Evolutionary conservation across 1,140 invertebrate genomes (phyloP).

Genomic region (Trinorchestia longiramus): DNA sequence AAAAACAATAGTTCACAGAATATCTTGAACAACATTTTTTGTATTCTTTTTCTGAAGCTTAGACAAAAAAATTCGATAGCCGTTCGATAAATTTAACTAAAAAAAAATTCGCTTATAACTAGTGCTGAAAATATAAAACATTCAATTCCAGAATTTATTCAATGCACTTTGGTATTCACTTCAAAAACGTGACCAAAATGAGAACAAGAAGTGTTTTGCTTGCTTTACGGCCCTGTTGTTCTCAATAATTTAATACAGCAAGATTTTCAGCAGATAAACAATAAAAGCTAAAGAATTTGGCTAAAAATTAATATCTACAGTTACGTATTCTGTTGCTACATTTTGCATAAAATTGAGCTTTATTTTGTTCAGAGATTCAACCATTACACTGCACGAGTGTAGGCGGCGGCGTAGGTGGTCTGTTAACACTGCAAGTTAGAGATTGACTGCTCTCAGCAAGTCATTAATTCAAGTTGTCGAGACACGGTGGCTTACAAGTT

Average conservation of each 20-base stretch:
- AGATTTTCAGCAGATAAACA: not conserved
- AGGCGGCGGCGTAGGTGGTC: not conserved
- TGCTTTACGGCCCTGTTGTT: not conserved
- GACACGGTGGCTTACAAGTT: not conserved
- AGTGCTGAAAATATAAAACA: not conserved
- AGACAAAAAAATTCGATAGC: not conserved
- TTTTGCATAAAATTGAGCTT: not conserved
- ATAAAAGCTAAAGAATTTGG: not conserved
- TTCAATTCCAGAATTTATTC: not conserved
- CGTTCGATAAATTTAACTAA: not conserved
- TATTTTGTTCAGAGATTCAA: not conserved
- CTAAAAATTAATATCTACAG: not conserved
- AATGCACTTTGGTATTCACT: not conserved
- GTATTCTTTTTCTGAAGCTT: no score
- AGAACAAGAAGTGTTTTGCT: not conserved
- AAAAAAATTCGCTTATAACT: not conserved
- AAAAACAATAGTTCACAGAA: no score
- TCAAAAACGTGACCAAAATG: not conserved
- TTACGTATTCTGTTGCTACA: not conserved
- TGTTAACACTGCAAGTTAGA: not conserved
- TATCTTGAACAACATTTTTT: no score
- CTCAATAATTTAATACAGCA: not conserved
- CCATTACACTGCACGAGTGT: not conserved
- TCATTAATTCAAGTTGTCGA: not conserved
- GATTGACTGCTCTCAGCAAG: not conserved